phyloP scores from a whole-genome alignment of 2,888 invertebrate species.

The Cosmia trapezina region DNA sequence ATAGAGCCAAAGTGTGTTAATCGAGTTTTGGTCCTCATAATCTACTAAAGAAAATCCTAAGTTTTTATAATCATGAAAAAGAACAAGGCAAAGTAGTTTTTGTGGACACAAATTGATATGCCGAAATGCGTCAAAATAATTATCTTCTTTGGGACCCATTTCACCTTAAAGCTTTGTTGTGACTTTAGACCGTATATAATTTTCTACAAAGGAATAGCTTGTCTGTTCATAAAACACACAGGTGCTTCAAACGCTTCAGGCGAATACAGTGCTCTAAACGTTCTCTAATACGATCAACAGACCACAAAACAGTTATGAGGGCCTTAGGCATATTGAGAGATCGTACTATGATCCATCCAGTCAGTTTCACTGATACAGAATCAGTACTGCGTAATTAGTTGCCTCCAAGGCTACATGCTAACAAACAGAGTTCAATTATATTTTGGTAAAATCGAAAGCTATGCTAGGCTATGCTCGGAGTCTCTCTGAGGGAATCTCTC shows the following conservation, averaged over 20 bases:
- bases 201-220: slow-evolving; percentile 1
- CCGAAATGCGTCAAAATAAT: no score
- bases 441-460: slow-evolving; percentile 1
- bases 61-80: no score
- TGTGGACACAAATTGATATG: no score
- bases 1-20: no score
- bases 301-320: slow-evolving; percentile 42
- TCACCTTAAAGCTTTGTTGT: background rate
- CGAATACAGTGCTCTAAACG: slow-evolving; percentile 33
- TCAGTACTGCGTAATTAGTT: slow-evolving; percentile 18
- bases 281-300: slow-evolving; percentile 28
- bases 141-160: no score
- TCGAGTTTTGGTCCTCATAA: no score
- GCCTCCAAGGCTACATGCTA: slow-evolving; percentile 15
- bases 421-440: background rate
- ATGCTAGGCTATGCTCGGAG: background rate
- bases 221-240: slow-evolving; percentile 21
- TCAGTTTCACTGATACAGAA: slow-evolving; percentile 17
- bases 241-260: slow-evolving; percentile 24
- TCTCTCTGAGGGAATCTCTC: background rate
- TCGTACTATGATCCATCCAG: slow-evolving; percentile 23
- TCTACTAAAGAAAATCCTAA: no score
- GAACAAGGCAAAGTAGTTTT: no score
- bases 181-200: slow-evolving; percentile 5
- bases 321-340: slow-evolving; percentile 30